Evolutionary conservation across 2,888 invertebrate species (phyloP), one percentile per base, ranked within the genome.

Genomic region (Sinotaia quadrata): DNA sequence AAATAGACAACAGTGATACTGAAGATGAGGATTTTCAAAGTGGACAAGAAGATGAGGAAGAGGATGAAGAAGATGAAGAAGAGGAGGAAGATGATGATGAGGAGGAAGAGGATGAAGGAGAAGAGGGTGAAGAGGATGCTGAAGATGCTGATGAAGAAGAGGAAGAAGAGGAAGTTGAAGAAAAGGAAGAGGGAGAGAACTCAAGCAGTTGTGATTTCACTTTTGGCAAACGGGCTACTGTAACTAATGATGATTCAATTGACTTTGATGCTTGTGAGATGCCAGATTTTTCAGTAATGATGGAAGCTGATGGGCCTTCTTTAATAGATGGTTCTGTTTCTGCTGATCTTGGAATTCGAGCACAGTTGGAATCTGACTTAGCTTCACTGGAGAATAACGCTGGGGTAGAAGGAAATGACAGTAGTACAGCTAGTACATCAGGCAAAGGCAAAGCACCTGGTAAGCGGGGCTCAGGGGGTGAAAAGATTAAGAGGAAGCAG

Each of bases 401-500:
- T 18, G 56, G 56, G 2, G 67, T 58, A 31, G 59, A 69, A 59
- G 65, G 66, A 71, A 60, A 63, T 52, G 67, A 75, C 18, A 18
- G 18, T 12, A 8, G 18, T n/a, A 18, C 18, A 18, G 21, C 24
- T 7, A 47, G 47, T 12, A 24, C 18, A 7, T n/a, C 47, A 15
- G 47, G 47, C 8, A 47, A 47, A 47, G 47, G 47, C 7, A 47
- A 47, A 47, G 24, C n/a, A n/a, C n/a, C 8, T 41, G 41, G 41
- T 41, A 41, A 41, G 18, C 10, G 47, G 7, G 24, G 18, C 7
- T n/a, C n/a, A 71, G 68, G 78, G 70, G 61, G 71, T 62, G 71
- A 74, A 47, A 75, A 72, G 36, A 76, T 74, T 63, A 72, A 69
- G 65, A 73, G 75, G 69, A 75, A 76, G 68, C 71, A 69, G 67